Base-by-base conservation (phyloP, 2,797 vertebrate genomes). In the Chelidonichthys spinosus region DNA sequence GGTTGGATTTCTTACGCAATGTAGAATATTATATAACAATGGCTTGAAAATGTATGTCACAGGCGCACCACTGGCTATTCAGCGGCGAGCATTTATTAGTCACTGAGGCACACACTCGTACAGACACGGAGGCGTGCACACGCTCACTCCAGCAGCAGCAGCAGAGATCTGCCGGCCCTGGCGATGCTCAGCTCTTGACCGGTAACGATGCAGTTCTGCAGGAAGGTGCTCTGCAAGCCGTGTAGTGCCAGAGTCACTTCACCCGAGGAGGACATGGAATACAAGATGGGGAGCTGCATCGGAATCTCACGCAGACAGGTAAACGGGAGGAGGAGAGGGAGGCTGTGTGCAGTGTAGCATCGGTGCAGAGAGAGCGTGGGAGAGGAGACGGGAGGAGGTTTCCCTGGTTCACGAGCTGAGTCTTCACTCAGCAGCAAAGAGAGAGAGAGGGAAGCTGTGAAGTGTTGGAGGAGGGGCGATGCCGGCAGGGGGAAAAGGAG, bases 211-310 rank as follows among this genome's bases (percentile, higher is more conserved):
- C 95, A 95, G 87, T 94, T 95, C 92, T 95, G 94, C 93, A 94
- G 88, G 39, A 93, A 91, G 85, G 93, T 95, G 78, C 92, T 95
- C 76, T 95, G 94, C 88, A 87, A 92, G 85, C 94, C 94, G 35
- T 95, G 95, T 93, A 95, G 94, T 68, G 90, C 92, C 81, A 89
- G 93, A 77, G 92, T 95, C 89, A 93, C 92, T 79, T 95, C 94
- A 81, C 95, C 95, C 32, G 90, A 95, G 90, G 95, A 95, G 92
- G 94, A 94, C 88, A 95, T 96, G 95, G 94, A 95, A 94, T 95
- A 95, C 91, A 94, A 89, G 93, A 96, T 96, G 95, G 95, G 95
- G 79, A 94, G 89, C 94, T 96, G 95, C 94, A 96, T 95, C 5
- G 88, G 93, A 93, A 94, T 94, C 79, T 71, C 93, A 76, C 91